Evolutionary conservation across 2,888 invertebrate genomes (phyloP), one percentile per base, ranked within the genome.

Genomic region (Neoscelio sp.): DNA sequence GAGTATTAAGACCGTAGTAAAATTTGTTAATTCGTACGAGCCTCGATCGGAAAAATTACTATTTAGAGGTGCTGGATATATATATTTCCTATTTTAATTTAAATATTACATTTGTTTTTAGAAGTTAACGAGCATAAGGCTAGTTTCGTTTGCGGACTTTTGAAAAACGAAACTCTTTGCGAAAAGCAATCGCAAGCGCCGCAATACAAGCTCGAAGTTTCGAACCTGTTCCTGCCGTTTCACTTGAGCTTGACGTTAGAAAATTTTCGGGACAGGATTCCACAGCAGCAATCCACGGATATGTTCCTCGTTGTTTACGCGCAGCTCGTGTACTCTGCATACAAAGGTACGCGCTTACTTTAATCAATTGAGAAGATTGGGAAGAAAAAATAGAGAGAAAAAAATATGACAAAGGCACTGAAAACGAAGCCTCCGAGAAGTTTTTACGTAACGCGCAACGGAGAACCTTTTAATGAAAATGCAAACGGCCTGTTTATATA

Each of bases 291-390:
- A 0, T 73, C 90, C 75, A 92, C 92, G 71, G 92, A 92, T 10
- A 86, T 85, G 82, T 85, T 87, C 46, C 84, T 89, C 4, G 83
- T 85, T 38, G 93, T 96, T 68, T 93, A 94, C 67, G 96, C 96
- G 0, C 93, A 94, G 1, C 94, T 94, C 0, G 93, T 96, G 23
- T 92, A 92, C 82, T 94, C 96, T 5, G 94, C 95, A 8, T 97
- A 95, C 88, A 95, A 94, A 93, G 93, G 97, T 97, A 91, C 28
- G 40, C n/a, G n/a, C n/a, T n/a, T n/a, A n/a, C n/a, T n/a, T n/a
- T n/a, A n/a, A n/a, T n/a, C n/a, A n/a, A n/a, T n/a, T n/a, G n/a
- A n/a, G n/a, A n/a, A n/a, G n/a, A 7, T 30, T 30, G 30, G 30
- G 2, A 30, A 30, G n/a, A n/a, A n/a, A n/a, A n/a, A n/a, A n/a